A percentile compares a stretch with the other conserved stretches of the same genome.
Conservation (phyloP, 2,113 vertebrate genomes). For the Girardinichthys multiradiatus region DNA sequence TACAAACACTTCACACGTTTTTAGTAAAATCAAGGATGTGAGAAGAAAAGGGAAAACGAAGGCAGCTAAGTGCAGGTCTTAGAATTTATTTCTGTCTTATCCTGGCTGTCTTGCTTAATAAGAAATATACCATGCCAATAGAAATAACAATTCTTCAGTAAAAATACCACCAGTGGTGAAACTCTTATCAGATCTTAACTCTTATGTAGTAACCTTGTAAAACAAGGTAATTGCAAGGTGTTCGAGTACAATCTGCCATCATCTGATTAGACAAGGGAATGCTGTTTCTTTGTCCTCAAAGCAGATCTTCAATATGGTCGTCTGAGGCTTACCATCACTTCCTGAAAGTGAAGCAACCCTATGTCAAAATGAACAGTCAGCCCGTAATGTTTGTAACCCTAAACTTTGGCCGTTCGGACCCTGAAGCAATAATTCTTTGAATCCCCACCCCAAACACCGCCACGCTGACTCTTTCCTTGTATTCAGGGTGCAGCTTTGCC, state of each 20-base stretch:
- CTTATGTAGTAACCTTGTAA: background rate
- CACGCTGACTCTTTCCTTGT: constrained; percentile 55
- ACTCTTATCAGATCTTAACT: background rate
- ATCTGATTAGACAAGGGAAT: constrained; percentile 28
- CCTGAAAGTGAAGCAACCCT: constrained; percentile 13
- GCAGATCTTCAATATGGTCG: constrained; percentile 21
- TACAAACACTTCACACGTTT: background rate
- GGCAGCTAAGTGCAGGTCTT: constrained; percentile 1
- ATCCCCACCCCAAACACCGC: constrained; percentile 41
- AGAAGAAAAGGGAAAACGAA: constrained; percentile 3
- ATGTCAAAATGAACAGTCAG: constrained; percentile 51
- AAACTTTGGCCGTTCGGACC: constrained; percentile 47
- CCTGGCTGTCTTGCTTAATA: background rate
- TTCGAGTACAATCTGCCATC: constrained; percentile 19
- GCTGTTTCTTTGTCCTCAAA: background rate
- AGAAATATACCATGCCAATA: background rate
- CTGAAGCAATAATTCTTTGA: constrained; percentile 48
- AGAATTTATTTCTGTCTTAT: constrained; percentile 4
- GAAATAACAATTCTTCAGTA: background rate
- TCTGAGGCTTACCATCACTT: constrained; percentile 41
- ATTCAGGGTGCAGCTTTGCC: constrained; percentile 63
- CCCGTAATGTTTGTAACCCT: constrained; percentile 60
- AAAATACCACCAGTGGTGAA: background rate
- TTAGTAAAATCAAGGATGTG: constrained; percentile 8
- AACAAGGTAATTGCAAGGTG: background rate